phyloP scores from a whole-genome alignment of 2,888 invertebrate genomes.

The Leptopilina drosophilae region DNA sequence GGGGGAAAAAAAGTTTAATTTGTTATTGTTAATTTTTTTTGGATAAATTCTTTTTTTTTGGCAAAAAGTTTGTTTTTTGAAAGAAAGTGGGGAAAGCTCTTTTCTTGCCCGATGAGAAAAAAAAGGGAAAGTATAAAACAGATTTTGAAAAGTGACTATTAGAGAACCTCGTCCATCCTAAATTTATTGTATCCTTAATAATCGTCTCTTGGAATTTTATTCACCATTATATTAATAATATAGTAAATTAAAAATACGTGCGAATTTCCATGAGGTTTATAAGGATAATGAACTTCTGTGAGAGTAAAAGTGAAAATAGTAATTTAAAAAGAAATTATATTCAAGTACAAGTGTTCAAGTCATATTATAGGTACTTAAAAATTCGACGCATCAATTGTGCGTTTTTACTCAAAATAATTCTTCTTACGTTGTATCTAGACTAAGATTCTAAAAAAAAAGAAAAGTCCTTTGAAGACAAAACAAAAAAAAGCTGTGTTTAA shows the following conservation, averaged over 20 bases:
- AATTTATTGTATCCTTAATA: slow-evolving; percentile 4
- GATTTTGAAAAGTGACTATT: slow-evolving; percentile 21
- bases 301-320: slow-evolving; percentile 46
- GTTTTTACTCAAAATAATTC: slow-evolving; percentile 29
- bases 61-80: background rate
- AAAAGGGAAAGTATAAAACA: slow-evolving; percentile 3
- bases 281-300: slow-evolving; percentile 35
- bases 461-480: slow-evolving; percentile 24
- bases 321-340: slow-evolving; percentile 41
- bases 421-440: slow-evolving; percentile 30
- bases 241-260: background rate
- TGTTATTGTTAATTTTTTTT: background rate
- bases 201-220: slow-evolving; percentile 21
- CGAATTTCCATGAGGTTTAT: slow-evolving; percentile 45
- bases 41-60: background rate
- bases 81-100: slow-evolving; percentile 29
- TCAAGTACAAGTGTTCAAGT: slow-evolving; percentile 54
- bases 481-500: slow-evolving; percentile 13
- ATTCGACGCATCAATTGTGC: slow-evolving; percentile 1
- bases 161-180: slow-evolving; percentile 26
- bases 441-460: slow-evolving; percentile 13
- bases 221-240: slow-evolving; percentile 5
- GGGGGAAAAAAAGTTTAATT: background rate
- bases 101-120: slow-evolving; percentile 34
- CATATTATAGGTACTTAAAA: slow-evolving; percentile 43